Conservation (phyloP, 2,888 invertebrate genomes). For the Ectobius pallidus region DNA sequence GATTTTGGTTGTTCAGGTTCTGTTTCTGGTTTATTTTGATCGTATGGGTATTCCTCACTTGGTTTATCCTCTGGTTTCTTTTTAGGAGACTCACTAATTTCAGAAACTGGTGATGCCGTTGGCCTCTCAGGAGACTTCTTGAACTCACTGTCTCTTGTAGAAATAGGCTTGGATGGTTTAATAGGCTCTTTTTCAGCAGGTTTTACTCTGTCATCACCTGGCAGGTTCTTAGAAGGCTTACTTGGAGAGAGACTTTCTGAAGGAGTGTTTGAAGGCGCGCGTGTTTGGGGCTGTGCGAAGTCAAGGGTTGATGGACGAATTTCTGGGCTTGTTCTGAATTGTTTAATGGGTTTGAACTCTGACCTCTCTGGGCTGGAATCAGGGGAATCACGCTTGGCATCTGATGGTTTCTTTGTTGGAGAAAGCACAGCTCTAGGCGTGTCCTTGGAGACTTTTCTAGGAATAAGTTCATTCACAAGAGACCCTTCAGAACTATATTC, state of each 20-base stretch:
- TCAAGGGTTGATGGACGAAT: constrained; percentile 26
- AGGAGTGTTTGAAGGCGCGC: constrained; percentile 10
- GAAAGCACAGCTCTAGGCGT: not conserved
- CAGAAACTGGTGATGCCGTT: constrained; percentile 12
- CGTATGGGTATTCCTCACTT: not conserved
- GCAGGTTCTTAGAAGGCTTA: constrained; percentile 15
- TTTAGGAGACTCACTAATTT: not conserved
- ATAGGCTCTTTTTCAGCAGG: constrained; percentile 32
- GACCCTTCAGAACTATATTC: constrained; percentile 51
- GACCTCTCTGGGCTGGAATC: constrained; percentile 48
- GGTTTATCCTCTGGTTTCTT: not conserved
- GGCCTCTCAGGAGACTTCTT: constrained; percentile 28
- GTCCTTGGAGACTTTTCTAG: constrained; percentile 6
- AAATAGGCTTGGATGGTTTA: constrained; percentile 39
- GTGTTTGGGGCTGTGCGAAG: constrained; percentile 13
- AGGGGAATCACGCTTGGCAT: constrained; percentile 32
- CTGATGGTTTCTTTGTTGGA: not conserved
- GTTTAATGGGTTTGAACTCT: constrained; percentile 48
- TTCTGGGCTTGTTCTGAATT: constrained; percentile 46
- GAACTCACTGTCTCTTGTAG: constrained; percentile 10
- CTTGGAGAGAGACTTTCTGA: constrained; percentile 25
- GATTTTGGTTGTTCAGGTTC: constrained; percentile 19
- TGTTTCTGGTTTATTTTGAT: not conserved
- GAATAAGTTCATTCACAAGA: constrained; percentile 47
- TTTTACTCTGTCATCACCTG: not conserved